These are phyloP conservation scores for Psittacula echo DNA, from an alignment of 2,797 vertebrate species.

Conservation along the genomic window DNA sequence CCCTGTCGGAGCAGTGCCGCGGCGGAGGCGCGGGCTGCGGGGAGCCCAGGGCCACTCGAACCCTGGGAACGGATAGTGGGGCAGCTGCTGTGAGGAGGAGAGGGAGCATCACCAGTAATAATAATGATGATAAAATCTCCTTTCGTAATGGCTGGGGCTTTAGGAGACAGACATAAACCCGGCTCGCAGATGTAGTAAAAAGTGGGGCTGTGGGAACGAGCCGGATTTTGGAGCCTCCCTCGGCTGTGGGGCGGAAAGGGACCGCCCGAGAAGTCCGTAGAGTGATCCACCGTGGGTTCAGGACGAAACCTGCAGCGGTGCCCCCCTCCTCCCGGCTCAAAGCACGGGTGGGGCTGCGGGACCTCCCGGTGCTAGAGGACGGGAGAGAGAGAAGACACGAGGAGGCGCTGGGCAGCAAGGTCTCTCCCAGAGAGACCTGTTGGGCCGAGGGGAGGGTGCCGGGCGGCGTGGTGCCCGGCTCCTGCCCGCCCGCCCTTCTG, in stretches of 20 bases:
- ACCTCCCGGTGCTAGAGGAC: neutral
- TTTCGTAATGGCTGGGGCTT: neutral
- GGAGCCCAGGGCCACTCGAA: accelerated
- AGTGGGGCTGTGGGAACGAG: neutral
- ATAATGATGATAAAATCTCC: neutral
- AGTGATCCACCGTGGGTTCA: neutral
- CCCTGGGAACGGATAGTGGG: neutral
- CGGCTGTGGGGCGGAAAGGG: neutral
- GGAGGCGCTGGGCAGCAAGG: neutral
- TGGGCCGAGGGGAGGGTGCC: neutral
- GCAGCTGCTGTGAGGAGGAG: neutral
- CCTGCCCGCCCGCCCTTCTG: neutral
- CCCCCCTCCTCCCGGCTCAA: neutral
- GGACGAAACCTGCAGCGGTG: neutral
- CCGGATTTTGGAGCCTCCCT: neutral
- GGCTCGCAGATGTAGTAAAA: neutral
- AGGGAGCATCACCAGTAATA: accelerated
- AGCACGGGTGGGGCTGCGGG: neutral
- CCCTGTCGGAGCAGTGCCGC: neutral
- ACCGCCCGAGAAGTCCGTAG: neutral
- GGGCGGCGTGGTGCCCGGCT: neutral
- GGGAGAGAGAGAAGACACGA: neutral
- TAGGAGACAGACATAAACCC: neutral
- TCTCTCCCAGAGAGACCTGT: neutral
- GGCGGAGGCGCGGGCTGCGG: neutral